Evolutionary conservation across 1,140 invertebrate species (phyloP).

Genomic region (Conopomorpha cramerella): DNA sequence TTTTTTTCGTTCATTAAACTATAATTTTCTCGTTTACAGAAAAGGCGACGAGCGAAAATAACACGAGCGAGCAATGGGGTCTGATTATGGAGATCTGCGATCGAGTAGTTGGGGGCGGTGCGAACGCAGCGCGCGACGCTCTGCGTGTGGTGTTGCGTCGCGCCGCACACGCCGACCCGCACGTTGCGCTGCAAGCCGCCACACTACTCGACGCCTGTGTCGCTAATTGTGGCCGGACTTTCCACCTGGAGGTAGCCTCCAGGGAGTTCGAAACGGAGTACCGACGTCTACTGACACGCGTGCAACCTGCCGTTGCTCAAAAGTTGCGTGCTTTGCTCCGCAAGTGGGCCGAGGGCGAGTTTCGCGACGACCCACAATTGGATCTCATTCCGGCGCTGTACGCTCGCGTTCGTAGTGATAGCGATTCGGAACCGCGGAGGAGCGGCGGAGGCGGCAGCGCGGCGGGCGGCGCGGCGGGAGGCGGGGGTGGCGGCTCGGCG

Average conservation of each 20-base stretch:
- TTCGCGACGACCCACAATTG: constrained; percentile 87
- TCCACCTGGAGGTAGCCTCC: constrained; percentile 94
- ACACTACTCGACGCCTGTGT: constrained; percentile 90
- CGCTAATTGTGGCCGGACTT: constrained; percentile 91
- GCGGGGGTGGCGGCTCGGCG: constrained; percentile 17
- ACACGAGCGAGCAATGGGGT: constrained; percentile 91
- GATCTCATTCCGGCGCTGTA: constrained; percentile 77
- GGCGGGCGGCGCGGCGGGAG: constrained; percentile 53
- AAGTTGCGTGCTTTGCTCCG: constrained; percentile 83
- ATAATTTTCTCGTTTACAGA: constrained; percentile 69
- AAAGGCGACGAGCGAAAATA: constrained; percentile 93
- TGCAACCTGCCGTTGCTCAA: constrained; percentile 74
- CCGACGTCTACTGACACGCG: constrained; percentile 71
- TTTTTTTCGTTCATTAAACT: too few species aligned
- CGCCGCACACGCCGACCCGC: constrained; percentile 93
- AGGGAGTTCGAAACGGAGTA: constrained; percentile 93
- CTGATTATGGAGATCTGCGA: constrained; percentile 95
- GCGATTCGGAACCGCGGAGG: too few species aligned
- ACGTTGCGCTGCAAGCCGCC: constrained; percentile 86
- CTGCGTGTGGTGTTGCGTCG: constrained; percentile 91
- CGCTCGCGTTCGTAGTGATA: constrained; percentile 57
- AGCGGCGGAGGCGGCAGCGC: constrained; percentile 72
- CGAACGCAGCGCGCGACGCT: constrained; percentile 85
- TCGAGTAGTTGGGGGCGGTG: constrained; percentile 69
- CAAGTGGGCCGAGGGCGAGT: constrained; percentile 95